Evolutionary conservation across 2,797 vertebrate species (phyloP).

Genomic region (Salarias fasciatus): DNA sequence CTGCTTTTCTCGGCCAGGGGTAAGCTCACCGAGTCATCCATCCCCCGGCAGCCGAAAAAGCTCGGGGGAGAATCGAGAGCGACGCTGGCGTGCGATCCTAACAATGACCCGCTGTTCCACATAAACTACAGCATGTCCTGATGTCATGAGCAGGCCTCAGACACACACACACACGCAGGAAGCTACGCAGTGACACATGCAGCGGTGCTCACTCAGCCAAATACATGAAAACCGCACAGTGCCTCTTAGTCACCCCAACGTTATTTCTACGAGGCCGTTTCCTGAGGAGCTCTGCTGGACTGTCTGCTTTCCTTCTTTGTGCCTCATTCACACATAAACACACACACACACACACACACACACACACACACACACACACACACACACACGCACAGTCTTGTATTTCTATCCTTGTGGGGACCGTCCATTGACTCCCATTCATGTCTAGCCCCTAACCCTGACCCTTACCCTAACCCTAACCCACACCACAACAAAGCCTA

Average conservation of each 20-base stretch:
- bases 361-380: constrained; percentile 7
- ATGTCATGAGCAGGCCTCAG: constrained; percentile 44
- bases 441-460: no score
- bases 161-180: neutral
- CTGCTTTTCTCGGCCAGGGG: constrained; percentile 6
- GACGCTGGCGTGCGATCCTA: constrained; percentile 53
- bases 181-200: no score
- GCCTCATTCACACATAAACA: neutral
- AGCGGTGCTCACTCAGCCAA: neutral
- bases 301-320: constrained; percentile 44
- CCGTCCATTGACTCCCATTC: no score
- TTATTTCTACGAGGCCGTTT: constrained; percentile 1
- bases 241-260: neutral
- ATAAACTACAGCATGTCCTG: constrained; percentile 41
- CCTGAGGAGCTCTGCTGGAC: constrained; percentile 16
- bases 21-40: constrained; percentile 13
- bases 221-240: constrained; percentile 31
- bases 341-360: no score
- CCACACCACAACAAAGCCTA: no score
- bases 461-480: no score
- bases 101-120: constrained; percentile 68
- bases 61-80: constrained; percentile 43
- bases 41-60: constrained; percentile 27
- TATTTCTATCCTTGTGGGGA: no score
- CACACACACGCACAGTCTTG: neutral